Evolutionary conservation across 2,888 invertebrate genomes (phyloP).

Genomic region (Gnatocerus cornutus): DNA sequence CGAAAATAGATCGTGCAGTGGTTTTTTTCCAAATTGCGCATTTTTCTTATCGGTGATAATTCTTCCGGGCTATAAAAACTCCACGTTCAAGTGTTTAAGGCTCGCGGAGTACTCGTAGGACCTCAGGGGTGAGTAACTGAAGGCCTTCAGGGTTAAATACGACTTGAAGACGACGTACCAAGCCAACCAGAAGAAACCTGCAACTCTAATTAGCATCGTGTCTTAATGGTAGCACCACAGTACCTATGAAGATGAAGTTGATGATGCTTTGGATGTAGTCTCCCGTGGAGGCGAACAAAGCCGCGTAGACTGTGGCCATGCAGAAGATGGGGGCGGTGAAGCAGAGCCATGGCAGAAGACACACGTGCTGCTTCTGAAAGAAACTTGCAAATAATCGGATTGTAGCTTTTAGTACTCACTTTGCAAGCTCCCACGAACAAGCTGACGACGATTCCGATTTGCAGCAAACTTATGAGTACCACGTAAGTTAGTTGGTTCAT

Average conservation of each 20-base stretch:
- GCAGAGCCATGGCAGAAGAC: conserved; percentile 47
- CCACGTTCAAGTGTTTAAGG: conserved; percentile 18
- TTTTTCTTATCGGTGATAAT: conserved; percentile 18
- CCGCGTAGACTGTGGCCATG: conserved; percentile 43
- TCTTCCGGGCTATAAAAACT: conserved; percentile 8
- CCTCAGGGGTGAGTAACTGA: conserved; percentile 10
- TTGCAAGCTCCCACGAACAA: conserved; percentile 38
- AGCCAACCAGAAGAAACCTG: conserved; percentile 40
- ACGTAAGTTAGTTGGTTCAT: conserved; percentile 40
- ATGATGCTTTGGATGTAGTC: conserved; percentile 41
- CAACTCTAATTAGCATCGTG: background rate
- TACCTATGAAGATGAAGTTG: conserved; percentile 43
- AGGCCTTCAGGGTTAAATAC: conserved; percentile 24
- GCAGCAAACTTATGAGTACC: conserved; percentile 33
- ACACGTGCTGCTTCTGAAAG: conserved; percentile 40
- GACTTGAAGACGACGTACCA: conserved; percentile 42
- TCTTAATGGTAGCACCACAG: background rate
- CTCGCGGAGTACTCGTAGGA: conserved; percentile 23
- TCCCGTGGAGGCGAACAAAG: conserved; percentile 26
- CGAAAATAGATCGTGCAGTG: conserved; percentile 35
- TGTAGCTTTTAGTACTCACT: too few species aligned
- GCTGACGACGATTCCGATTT: conserved; percentile 25
- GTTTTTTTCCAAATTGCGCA: conserved; percentile 27
- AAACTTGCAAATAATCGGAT: too few species aligned
- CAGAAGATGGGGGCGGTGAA: conserved; percentile 43